phyloP scores from a whole-genome alignment of 2,888 invertebrate genomes.

The Criorhina ranunculi region DNA sequence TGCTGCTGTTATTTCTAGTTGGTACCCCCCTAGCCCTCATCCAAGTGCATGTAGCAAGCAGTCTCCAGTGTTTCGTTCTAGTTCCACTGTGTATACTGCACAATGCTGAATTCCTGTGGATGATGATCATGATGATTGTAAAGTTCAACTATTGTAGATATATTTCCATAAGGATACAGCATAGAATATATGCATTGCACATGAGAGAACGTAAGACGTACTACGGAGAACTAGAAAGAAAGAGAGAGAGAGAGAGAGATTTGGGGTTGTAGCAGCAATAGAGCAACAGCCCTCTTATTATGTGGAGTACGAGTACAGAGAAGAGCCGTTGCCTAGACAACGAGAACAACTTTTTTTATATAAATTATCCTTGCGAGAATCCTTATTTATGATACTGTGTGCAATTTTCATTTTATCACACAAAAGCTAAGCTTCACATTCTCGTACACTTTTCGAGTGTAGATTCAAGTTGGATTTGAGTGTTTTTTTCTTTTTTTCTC shows the following conservation, averaged over 20 bases:
- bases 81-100: slow-evolving; percentile 36
- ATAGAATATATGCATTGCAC: slow-evolving; percentile 69
- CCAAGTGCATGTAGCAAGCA: slow-evolving; percentile 46
- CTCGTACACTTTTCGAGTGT: slow-evolving; percentile 65
- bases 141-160: slow-evolving; percentile 76
- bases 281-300: slow-evolving; percentile 51
- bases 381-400: slow-evolving; percentile 84
- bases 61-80: slow-evolving; percentile 60
- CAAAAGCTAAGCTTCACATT: slow-evolving; percentile 81
- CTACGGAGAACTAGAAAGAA: background rate
- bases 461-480: slow-evolving; percentile 68
- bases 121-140: slow-evolving; percentile 74
- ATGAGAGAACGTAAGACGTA: slow-evolving; percentile 65
- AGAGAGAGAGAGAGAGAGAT: slow-evolving; percentile 10
- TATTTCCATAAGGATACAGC: slow-evolving; percentile 75
- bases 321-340: slow-evolving; percentile 55
- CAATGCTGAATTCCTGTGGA: slow-evolving; percentile 66
- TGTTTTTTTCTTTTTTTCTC: slow-evolving; percentile 21
- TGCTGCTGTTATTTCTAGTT: slow-evolving; percentile 50
- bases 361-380: slow-evolving; percentile 85
- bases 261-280: background rate
- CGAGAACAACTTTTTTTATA: slow-evolving; percentile 81
- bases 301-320: background rate
- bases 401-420: slow-evolving; percentile 85
- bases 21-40: background rate